Evolutionary conservation across 2,888 invertebrate genomes (phyloP), one percentile per base, ranked within the genome.

Genomic region (Drosophila quasianomalipes): DNA sequence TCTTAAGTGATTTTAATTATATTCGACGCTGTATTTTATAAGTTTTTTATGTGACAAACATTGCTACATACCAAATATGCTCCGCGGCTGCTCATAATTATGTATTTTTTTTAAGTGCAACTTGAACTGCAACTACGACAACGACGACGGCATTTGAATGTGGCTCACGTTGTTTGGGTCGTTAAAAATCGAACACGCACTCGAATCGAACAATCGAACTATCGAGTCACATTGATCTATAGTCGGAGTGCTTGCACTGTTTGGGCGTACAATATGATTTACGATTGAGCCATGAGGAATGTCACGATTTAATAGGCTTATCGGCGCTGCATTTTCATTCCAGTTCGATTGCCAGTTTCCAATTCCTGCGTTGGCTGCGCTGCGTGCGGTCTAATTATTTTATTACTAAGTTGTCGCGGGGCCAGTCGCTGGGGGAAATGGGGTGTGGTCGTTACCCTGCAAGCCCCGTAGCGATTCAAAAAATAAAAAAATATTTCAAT

Each of bases 151-250:
- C 70, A 90, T 88, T 82, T 75, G 71, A 81, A 90, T 89, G 89
- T 82, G 37, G 26, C 39, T 72, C 87, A 87, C 91, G 91, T 89
- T 67, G 77, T 54, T 67, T 51, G 76, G 74, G 68, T 87, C 87
- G 87, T 87, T 87, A 90, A 90, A 90, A 87, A 89, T 86, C 87
- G 89, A 90, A 90, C 87, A 90, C 90, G 90, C 90, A 86, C 79
- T 88, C 83, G 44, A 69, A 72, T 61, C 70, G 70, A 75, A 79
- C 80, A 76, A 79, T 80, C 82, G 79, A 81, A 67, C 73, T 77
- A 79, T 79, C 82, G 84, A 89, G 74, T 60, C 90, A 71, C 78
- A 89, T 90, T 89, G 90, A 87, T 87, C 86, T 90, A 90, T 82
- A 85, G 76, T 60, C 68, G 70, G 65, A 57, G 53, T 35, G 41